Evolutionary conservation across 2,797 vertebrate species (phyloP), one percentile per base, ranked within the genome.

Genomic region (Pantherophis alleghaniensis): DNA sequence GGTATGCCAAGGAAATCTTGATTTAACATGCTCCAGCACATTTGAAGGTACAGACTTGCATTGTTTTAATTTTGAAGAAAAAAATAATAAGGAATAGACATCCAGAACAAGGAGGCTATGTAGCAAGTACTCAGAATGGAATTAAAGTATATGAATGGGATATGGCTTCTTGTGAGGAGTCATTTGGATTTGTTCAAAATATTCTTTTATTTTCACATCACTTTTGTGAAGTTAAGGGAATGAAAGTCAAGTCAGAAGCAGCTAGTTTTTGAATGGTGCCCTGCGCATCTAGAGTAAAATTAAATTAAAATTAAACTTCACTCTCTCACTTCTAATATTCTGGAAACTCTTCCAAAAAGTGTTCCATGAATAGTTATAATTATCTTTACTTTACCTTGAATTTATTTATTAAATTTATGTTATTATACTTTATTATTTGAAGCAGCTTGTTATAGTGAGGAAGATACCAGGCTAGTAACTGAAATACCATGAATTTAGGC

Each of bases 81-180:
- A 79, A 37, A 18, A 10, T 79, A 79, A 42, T 37, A 79, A 79
- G 7, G 69, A 79, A 79, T 22, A 42, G 74, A 42, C 18, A 79
- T 20, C 74, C 9, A 42, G 32, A 79, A 79, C 74, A 79, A 79
- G 74, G 37, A 42, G 20, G 74, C 18, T 79, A 24, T 79, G 37
- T 37, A 79, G 9, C 9, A 87, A 51, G 32, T 26, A 89, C 32
- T n/a, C 51, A 60, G 42, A 91, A 90, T 56, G 20, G 2, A 90
- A 90, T 94, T 94, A 74, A 55, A 94, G 87, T 16, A 1, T 89
- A 4, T 0, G 88, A 90, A 95, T 86, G 74, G 91, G 56, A 10
- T 86, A 53, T 60, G 92, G 87, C 89, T 60, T 61, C 61, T 93
- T n/a, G 66, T 87, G 66, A 2, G 0, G 7, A 26, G 51, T 61